phyloP scores from a whole-genome alignment of 2,888 invertebrate genomes.

The Drosophila anomelani region DNA sequence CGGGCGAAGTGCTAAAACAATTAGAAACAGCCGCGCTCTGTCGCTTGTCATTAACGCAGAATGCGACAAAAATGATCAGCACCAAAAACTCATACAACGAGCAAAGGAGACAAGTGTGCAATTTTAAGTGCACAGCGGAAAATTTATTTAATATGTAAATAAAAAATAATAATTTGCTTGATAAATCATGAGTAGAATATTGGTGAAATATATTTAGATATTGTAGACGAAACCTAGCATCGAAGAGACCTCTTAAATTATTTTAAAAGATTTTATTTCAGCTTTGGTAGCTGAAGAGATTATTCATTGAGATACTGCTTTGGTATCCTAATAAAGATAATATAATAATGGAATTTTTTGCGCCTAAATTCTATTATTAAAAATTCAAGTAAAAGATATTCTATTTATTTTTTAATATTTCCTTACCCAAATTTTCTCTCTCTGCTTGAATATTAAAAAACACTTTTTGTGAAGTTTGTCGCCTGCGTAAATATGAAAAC shows the following conservation, averaged over 20 bases:
- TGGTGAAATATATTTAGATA: neutral
- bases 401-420: neutral
- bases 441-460: constrained; percentile 28
- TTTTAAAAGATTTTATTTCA: neutral
- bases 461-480: constrained; percentile 35
- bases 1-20: constrained; percentile 63
- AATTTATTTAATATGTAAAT: neutral
- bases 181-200: no score
- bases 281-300: neutral
- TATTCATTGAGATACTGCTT: no score
- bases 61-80: constrained; percentile 51
- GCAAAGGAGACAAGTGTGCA: constrained; percentile 40
- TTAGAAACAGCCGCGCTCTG: constrained; percentile 74
- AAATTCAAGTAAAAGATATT: neutral
- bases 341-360: neutral
- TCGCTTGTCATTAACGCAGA: constrained; percentile 66
- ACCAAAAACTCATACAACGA: constrained; percentile 3
- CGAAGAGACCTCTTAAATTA: neutral
- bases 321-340: no score
- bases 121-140: constrained; percentile 49
- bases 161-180: neutral
- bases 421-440: neutral
- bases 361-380: neutral
- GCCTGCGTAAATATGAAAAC: constrained; percentile 56
- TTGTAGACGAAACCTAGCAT: neutral